phyloP scores from a whole-genome alignment of 2,113 vertebrate genomes.

The Ailuropoda melanoleuca region DNA sequence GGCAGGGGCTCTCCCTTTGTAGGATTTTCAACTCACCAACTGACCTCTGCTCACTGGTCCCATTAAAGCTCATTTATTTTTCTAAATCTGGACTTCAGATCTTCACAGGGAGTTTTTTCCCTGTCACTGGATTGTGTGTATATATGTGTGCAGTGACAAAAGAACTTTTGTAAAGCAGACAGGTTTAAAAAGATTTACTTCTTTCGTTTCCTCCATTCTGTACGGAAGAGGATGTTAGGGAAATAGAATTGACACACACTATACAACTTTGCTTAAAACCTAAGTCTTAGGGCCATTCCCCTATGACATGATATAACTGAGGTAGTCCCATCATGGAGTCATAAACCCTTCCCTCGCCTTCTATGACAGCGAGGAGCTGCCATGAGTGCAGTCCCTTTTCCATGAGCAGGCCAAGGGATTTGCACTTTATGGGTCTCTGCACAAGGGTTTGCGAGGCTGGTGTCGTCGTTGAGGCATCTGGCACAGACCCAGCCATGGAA shows the following conservation, averaged over 20 bases:
- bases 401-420: not conserved
- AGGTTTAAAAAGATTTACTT: not conserved
- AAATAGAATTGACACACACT: not conserved
- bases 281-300: not conserved
- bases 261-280: not conserved
- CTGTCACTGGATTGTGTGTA: not conserved
- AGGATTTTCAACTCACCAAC: not conserved
- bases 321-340: not conserved
- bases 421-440: not conserved
- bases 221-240: not conserved
- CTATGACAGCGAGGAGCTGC: not conserved
- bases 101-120: not conserved
- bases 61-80: not conserved
- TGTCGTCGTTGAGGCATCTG: not conserved
- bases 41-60: not conserved
- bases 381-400: not conserved
- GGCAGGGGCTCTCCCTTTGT: not conserved
- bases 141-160: not conserved
- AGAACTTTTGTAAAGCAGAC: constrained; percentile 7
- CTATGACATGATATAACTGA: not conserved
- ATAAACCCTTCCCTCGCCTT: not conserved
- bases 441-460: not conserved
- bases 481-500: not conserved
- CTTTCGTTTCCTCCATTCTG: not conserved
- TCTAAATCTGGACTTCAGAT: not conserved